Base-by-base conservation (phyloP, 2,888 invertebrate genomes). In the Drosophila pegasa region DNA sequence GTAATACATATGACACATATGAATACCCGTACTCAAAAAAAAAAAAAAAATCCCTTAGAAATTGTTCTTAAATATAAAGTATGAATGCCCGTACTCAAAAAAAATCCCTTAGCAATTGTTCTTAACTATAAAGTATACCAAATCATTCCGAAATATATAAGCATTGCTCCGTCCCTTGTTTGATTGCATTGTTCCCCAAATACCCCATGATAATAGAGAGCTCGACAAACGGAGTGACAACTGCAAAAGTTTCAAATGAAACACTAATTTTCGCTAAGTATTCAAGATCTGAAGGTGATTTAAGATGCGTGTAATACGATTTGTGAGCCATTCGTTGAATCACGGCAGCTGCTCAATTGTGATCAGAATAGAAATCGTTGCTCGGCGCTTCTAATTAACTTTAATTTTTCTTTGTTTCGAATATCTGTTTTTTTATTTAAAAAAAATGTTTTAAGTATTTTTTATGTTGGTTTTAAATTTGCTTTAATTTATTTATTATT, bases 221-320 rank as follows among this genome's bases (percentile, higher is more conserved):
- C 29, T 29, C 1, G 29, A 5, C 5, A 45, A 31, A 10, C 12
- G 12, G 2, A 8, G 8, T 1, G 5, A 6, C n/a, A 27, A 0
- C 16, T 12, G 16, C 27, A 27, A 45, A 45, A 27, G 45, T 27
- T 16, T 45, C 16, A 43, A 43, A 25, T n/a, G 22, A 4, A 43
- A n/a, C 43, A 5, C 0, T 25, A 27, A 16, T 16, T 45, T 12
- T 10, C 7, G 7, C 10, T 16, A 16, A 45, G 16, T 16, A 45
- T 45, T 27, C 45, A 27, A 27, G 16, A 9, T 45, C 16, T 16
- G 45, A 16, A 18, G 16, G 10, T 27, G 43, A 16, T 16, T 45
- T 27, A 27, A 45, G 45, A 27, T 45, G 45, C 27, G 16, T 27
- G 45, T 45, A 45, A 45, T 16, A 16, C 27, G 45, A 45, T 45